Base-by-base conservation (phyloP, 2,888 invertebrate species). In the Cremastinae sp. region DNA sequence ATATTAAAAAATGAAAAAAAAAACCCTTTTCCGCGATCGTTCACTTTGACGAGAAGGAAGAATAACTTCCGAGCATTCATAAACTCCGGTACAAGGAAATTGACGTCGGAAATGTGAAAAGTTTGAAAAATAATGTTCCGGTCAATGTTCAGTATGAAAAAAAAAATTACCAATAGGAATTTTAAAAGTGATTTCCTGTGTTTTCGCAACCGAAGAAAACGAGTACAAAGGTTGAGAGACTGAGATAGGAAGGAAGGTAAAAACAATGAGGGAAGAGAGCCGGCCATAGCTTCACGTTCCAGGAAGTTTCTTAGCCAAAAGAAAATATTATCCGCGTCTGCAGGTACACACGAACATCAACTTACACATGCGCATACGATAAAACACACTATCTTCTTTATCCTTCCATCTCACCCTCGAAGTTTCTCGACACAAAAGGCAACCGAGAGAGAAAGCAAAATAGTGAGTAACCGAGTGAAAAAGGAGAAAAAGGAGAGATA, bases 281-380 rank as follows among this genome's bases (percentile, higher is more conserved):
- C 77, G 71, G 76, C 70, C 83, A 82, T 82, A 82, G 81, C 81
- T 79, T 84, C 84, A 84, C 84, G 84, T 85, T 84, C 86, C 83
- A 84, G 84, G 85, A 86, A 85, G 85, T 82, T 69, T 61, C 74
- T 75, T 74, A 71, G 76, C 78, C 75, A 72, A 79, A 77, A 72
- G 78, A 79, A 72, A 75, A 45, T 45, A 55, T 75, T 78, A 61
- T 75, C 70, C 73, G 61, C 66, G 51, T 28, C 45, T 56, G 53
- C 72, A n/a, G n/a, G n/a, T n/a, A 71, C 73, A 73, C 74, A 66
- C 74, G 47, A 66, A 70, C 64, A 66, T 53, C 4, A n/a, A n/a
- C 53, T 47, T 49, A n/a, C 28, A 3, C 20, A 37, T 53, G 47
- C 22, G 43, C 43, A 45, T 43, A 70, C 47, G 20, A 45, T 45